Percentiles rank a stretch among this genome's conserved stretches.
These are phyloP conservation scores for Podotricha telesiphe DNA, from an alignment of 2,888 invertebrate species.

Conservation along the genomic window DNA sequence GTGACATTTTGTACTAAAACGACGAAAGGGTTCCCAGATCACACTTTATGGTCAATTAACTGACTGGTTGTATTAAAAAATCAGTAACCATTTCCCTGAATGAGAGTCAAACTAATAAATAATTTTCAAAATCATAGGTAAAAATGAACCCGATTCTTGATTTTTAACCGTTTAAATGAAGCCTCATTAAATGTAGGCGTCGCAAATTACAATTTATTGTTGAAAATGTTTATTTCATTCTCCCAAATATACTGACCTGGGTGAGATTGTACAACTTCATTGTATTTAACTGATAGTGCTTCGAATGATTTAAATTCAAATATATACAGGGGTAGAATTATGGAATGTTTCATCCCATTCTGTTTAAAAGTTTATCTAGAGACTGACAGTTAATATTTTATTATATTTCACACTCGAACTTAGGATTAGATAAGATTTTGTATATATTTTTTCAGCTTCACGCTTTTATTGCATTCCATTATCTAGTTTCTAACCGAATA, in stretches of 20 bases:
- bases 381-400: no score
- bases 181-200: conserved; percentile 57
- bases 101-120: no score
- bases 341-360: not conserved
- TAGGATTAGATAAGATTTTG: no score
- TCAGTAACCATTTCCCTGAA: no score
- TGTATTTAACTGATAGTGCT: not conserved
- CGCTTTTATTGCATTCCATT: no score
- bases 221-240: conserved; percentile 45
- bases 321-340: not conserved
- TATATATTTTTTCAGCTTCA: no score
- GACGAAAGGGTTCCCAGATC: no score
- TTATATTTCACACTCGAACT: no score
- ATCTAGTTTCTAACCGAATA: no score
- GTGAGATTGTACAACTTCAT: conserved; percentile 7
- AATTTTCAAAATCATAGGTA: not conserved
- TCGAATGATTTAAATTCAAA: conserved; percentile 11
- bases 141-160: not conserved
- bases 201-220: conserved; percentile 58
- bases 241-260: conserved; percentile 12
- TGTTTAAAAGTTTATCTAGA: not conserved
- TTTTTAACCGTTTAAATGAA: conserved; percentile 55
- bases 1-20: no score
- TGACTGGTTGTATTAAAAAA: no score
- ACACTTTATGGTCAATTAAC: no score